phyloP scores from a whole-genome alignment of 2,888 invertebrate genomes.

The Drosophila dives region DNA sequence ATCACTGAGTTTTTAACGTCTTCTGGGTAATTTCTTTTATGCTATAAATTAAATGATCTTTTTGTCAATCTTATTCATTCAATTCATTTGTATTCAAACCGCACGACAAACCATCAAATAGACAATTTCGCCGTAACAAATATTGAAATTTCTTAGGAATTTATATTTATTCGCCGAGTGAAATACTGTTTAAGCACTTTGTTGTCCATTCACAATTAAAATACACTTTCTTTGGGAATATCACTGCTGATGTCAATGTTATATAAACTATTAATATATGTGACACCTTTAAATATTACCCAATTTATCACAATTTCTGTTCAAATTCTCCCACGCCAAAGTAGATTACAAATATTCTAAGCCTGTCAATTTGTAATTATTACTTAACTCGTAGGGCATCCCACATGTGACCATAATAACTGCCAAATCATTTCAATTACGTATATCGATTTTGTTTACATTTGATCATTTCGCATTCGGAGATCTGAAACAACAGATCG shows the following conservation, averaged over 20 bases:
- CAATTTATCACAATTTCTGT: neutral
- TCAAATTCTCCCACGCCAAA: neutral
- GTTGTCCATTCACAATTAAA: conserved; percentile 11
- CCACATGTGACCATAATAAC: too few species aligned
- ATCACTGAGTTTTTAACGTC: neutral
- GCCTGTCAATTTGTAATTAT: neutral
- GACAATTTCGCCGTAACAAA: conserved; percentile 69
- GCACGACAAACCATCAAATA: conserved; percentile 49
- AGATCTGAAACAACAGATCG: conserved; percentile 30
- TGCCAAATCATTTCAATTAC: neutral
- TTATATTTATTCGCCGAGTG: conserved; percentile 36
- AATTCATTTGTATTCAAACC: conserved; percentile 61
- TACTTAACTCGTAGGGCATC: conserved; percentile 24
- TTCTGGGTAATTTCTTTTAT: conserved; percentile 1
- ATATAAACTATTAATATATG: neutral
- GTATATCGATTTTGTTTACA: conserved; percentile 45
- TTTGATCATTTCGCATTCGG: conserved; percentile 28
- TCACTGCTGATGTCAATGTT: neutral
- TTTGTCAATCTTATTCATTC: conserved; percentile 27
- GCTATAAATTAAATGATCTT: conserved; percentile 7
- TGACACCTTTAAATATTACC: neutral
- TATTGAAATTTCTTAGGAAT: conserved; percentile 41
- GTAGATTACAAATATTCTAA: neutral
- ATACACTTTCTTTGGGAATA: conserved; percentile 11
- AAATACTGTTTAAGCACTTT: conserved; percentile 26